A percentile compares a stretch with the other conserved stretches of the same genome.
These are phyloP conservation scores for Wiebesia pumilae DNA, from an alignment of 1,140 invertebrate species.

Conservation along the genomic window DNA sequence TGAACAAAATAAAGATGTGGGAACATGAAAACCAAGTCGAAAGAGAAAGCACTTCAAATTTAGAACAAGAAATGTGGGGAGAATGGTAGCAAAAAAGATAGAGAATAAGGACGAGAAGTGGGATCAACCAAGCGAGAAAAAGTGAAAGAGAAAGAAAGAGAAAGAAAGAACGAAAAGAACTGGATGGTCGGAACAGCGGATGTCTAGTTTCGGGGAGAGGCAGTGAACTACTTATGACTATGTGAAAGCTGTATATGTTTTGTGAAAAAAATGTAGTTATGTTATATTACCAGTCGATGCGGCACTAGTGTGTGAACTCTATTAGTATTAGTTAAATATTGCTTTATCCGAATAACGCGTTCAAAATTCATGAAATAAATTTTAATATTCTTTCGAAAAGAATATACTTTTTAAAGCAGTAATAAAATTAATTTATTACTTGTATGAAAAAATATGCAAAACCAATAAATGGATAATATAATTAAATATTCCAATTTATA, in stretches of 20 bases:
- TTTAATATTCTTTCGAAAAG: too few relatives aligned
- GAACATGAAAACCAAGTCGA: not conserved
- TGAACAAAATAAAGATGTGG: not conserved
- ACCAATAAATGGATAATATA: not conserved
- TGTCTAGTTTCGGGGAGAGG: slow-evolving; percentile 8
- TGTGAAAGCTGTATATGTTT: not conserved
- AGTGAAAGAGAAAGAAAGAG: not conserved
- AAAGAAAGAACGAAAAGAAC: not conserved
- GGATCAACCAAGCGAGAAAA: not conserved
- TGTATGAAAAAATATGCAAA: not conserved
- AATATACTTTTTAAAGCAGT: not conserved
- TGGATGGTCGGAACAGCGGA: slow-evolving; percentile 5
- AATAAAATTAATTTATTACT: not conserved
- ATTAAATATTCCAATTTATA: not conserved
- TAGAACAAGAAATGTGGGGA: not conserved
- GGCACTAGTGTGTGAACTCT: not conserved
- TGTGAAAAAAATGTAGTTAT: not conserved
- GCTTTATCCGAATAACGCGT: too few relatives aligned
- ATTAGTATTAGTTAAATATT: not conserved
- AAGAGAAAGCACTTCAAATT: not conserved
- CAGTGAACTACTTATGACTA: slow-evolving; percentile 9
- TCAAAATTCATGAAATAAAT: too few relatives aligned
- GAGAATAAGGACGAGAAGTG: slow-evolving; percentile 16
- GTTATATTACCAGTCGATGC: not conserved
- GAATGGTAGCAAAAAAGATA: not conserved